These are phyloP conservation scores for Cerastis leucographa DNA, from an alignment of 2,888 invertebrate species.

Conservation along the genomic window DNA sequence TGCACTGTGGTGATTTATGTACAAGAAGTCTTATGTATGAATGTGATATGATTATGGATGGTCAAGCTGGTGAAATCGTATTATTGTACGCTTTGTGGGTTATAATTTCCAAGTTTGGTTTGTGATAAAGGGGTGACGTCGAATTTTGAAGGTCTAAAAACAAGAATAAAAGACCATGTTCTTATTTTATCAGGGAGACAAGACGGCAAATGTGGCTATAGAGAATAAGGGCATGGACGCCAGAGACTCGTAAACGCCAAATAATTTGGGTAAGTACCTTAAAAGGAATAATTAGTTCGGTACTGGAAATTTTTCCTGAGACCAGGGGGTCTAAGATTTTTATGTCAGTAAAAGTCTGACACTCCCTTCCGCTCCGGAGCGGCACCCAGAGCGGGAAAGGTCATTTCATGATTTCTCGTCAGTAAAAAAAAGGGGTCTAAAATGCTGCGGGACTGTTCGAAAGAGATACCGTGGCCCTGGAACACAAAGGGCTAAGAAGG, in stretches of 20 bases:
- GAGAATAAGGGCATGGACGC: background rate
- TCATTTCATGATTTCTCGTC: no score
- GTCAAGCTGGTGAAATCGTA: conserved; percentile 2
- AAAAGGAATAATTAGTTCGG: background rate
- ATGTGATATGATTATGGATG: conserved; percentile 41
- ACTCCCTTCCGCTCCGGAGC: no score
- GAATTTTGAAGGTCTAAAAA: background rate
- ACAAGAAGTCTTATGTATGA: conserved; percentile 37
- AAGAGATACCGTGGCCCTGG: no score
- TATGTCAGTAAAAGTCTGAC: no score
- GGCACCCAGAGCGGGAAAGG: no score
- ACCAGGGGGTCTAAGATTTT: no score
- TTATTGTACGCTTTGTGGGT: conserved; percentile 14
- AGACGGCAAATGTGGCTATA: background rate
- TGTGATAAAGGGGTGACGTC: background rate
- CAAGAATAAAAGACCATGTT: background rate
- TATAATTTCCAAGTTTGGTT: background rate
- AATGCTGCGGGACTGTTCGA: no score
- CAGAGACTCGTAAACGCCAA: background rate
- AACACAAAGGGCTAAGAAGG: no score
- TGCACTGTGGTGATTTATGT: conserved; percentile 59
- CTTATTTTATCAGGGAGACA: background rate
- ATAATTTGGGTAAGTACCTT: background rate
- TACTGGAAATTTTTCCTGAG: background rate
- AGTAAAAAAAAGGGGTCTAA: no score